Evolutionary conservation across 2,113 vertebrate species (phyloP).

Genomic region (Lagopus leucura): DNA sequence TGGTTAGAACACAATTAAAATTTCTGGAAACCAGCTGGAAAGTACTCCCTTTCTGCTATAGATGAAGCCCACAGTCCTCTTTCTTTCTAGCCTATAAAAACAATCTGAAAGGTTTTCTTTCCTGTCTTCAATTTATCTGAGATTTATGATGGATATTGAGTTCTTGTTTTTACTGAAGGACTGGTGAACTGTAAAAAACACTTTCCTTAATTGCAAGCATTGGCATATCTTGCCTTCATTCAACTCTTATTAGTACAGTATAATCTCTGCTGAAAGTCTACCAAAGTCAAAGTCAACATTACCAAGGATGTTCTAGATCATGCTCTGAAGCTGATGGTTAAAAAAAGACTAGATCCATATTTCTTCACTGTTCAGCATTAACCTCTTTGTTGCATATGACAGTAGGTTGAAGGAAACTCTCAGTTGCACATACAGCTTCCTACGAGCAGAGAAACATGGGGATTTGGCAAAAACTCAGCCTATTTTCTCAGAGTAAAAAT

Average conservation of each 20-base stretch:
- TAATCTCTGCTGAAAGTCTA: background rate
- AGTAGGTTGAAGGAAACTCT: background rate
- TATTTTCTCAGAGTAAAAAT: background rate
- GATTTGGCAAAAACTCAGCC: background rate
- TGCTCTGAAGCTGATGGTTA: background rate
- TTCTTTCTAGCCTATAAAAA: slow-evolving; percentile 45
- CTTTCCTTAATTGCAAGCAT: background rate
- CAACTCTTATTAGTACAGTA: background rate
- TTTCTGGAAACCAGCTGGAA: background rate
- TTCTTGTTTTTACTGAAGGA: slow-evolving; percentile 26
- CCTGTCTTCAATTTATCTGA: slow-evolving; percentile 14
- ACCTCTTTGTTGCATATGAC: background rate
- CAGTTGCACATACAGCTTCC: fast-evolving
- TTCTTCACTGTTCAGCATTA: background rate
- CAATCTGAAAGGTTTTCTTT: slow-evolving; percentile 24
- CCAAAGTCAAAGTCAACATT: background rate
- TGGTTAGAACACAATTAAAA: background rate
- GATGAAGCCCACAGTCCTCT: background rate
- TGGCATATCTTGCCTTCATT: background rate
- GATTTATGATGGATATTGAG: slow-evolving; percentile 45
- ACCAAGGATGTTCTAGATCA: background rate
- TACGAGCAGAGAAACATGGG: fast-evolving
- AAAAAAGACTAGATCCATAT: background rate
- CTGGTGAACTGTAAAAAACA: slow-evolving; percentile 7
- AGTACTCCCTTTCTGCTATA: background rate